These are phyloP conservation scores for Cryptosula pallasiana DNA, from an alignment of 2,888 invertebrate genomes.

Conservation along the genomic window DNA sequence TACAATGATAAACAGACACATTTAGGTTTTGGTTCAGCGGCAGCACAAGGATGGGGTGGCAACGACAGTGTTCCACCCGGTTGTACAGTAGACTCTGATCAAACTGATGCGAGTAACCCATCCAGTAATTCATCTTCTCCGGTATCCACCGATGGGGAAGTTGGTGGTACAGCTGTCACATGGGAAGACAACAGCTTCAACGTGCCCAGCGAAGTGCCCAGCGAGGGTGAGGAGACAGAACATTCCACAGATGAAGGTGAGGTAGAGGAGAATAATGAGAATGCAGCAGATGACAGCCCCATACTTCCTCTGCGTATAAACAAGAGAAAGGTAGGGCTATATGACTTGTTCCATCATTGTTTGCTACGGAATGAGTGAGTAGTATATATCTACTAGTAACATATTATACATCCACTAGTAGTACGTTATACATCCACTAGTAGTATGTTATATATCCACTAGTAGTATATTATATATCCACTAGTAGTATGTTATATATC, in stretches of 20 bases:
- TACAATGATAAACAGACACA: no score
- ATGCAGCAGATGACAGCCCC: not conserved
- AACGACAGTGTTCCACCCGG: not conserved
- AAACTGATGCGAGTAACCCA: not conserved
- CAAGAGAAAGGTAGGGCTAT: constrained; percentile 1
- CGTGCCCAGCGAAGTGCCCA: not conserved
- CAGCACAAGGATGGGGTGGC: not conserved
- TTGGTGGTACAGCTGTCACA: constrained; percentile 1
- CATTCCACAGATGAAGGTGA: not conserved
- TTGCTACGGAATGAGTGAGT: no score
- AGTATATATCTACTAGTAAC: no score
- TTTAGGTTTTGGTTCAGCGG: no score
- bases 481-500: no score
- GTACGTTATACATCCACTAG: no score
- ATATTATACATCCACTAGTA: no score
- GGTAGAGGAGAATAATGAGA: not conserved
- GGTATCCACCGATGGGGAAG: not conserved
- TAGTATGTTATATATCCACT: no score
- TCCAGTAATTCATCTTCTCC: not conserved
- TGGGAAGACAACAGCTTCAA: constrained; percentile 17
- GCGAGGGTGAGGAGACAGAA: not conserved
- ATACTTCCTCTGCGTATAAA: constrained; percentile 7
- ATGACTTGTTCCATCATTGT: no score
- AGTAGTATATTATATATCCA: no score
- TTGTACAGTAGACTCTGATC: not conserved